These are phyloP conservation scores for Formica aserva DNA, from an alignment of 2,888 invertebrate species.

Conservation along the genomic window DNA sequence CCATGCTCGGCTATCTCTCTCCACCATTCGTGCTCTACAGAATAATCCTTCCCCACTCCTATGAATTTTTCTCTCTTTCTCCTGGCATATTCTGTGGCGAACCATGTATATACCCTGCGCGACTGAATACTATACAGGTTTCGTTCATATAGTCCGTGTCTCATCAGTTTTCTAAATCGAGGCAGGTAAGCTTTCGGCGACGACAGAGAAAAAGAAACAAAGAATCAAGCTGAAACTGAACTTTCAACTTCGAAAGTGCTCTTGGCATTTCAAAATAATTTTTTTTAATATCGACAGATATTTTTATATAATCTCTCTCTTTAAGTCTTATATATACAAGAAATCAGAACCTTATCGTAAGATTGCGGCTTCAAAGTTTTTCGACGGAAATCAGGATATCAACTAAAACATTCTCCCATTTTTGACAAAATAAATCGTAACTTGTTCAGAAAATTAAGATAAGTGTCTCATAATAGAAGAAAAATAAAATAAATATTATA, in stretches of 20 bases:
- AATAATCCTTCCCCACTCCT: constrained; percentile 58
- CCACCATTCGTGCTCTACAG: constrained; percentile 35
- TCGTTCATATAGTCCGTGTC: background rate
- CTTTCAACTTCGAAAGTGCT: background rate
- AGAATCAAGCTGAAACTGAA: background rate
- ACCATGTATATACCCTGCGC: constrained; percentile 56
- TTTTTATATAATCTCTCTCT: too few species aligned
- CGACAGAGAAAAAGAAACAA: background rate
- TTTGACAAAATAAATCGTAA: background rate
- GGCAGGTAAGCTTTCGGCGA: background rate
- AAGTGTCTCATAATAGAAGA: background rate
- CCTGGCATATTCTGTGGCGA: constrained; percentile 33
- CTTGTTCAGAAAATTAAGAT: background rate
- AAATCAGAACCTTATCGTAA: too few species aligned
- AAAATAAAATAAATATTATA: background rate
- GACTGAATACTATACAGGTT: background rate
- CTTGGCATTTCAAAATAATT: background rate
- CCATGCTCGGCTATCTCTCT: constrained; percentile 52
- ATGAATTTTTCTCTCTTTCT: constrained; percentile 48
- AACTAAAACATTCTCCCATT: background rate
- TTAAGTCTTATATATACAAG: too few species aligned
- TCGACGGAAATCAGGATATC: background rate
- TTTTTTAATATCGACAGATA: background rate
- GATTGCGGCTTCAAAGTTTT: background rate
- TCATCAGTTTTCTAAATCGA: constrained; percentile 26